Evolutionary conservation across 2,888 invertebrate genomes (phyloP), one percentile per base, ranked within the genome.

Genomic region (Steinernema carpocapsae): DNA sequence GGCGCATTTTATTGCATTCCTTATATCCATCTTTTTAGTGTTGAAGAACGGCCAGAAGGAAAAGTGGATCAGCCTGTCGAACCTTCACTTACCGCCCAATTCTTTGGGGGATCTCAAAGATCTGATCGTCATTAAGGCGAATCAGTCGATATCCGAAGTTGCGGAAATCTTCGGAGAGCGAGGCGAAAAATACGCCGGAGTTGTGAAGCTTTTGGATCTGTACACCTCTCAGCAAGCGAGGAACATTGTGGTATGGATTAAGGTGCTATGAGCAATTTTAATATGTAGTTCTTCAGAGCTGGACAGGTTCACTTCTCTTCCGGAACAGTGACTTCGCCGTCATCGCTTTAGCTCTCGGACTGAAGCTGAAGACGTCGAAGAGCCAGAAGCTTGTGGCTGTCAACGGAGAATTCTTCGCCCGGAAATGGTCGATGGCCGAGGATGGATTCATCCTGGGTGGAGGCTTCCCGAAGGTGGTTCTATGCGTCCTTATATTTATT

Each of bases 21-120:
- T n/a, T 17, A 48, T 7, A 48, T n/a, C 17, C 4, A 10, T 26
- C 2, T 56, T 29, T 64, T 32, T 64, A 64, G 64, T 64, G 64
- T 95, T 97, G 89, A 93, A 93, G 59, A 92, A 92, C 84, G 95
- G 97, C 88, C 90, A 94, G 84, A 93, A 94, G 78, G 94, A 94
- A 87, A 95, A 97, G 89, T 90, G 64, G 64, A 64, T 64, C 37
- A 32, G 32, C 19, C 43, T 64, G 1, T 64, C 32, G 37, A 64
- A 64, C 29, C 26, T 64, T 2, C 29, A 32, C 29, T 14, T 64
- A 2, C 37, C 64, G 4, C 17, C 26, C 3, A 4, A 26, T 2
- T 6, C 14, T 1, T 32, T 29, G 17, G 26, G 14, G 2, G 64
- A 29, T 6, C 37, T 94, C 59, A 26, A 71, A 43, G 45, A 43